A percentile compares a stretch with the other conserved stretches of the same genome.
phyloP scores from a whole-genome alignment of 2,113 vertebrate species.

The Merops nubicus region DNA sequence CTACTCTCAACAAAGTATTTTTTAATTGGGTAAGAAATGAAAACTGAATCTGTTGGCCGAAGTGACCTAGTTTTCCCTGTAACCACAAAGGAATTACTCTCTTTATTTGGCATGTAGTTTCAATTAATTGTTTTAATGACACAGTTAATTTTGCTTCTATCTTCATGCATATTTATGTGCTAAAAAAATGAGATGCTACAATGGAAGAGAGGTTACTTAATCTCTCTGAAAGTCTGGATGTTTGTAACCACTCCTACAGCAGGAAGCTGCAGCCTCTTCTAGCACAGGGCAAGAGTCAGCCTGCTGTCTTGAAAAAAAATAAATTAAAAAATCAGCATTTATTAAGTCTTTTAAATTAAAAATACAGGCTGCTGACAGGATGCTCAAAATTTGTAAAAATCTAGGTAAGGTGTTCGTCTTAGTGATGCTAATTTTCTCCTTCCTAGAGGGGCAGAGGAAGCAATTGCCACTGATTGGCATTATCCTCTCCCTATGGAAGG shows the following conservation, averaged over 20 bases:
- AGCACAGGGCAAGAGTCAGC: background rate
- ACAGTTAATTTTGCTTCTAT: conserved; percentile 11
- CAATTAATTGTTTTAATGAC: conserved; percentile 34
- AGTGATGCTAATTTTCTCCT: background rate
- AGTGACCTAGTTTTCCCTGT: background rate
- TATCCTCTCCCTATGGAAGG: background rate
- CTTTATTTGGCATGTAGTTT: background rate
- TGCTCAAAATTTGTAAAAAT: background rate
- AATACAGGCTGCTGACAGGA: background rate
- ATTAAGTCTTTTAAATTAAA: background rate
- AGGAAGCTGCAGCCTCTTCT: background rate
- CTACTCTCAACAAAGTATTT: background rate
- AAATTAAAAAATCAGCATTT: too few species aligned
- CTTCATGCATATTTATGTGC: background rate
- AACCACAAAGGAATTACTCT: background rate
- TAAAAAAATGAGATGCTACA: background rate
- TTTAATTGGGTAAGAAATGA: conserved; percentile 23
- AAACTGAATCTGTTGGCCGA: background rate
- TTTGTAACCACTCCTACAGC: background rate
- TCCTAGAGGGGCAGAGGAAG: background rate
- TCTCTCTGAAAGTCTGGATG: background rate
- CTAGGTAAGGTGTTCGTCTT: background rate
- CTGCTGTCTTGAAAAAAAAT: too few species aligned
- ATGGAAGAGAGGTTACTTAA: background rate
- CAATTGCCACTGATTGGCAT: background rate